Percentiles rank a stretch among this genome's conserved stretches.
These are phyloP conservation scores for Steinernema feltiae DNA, from an alignment of 1,140 invertebrate species.

Conservation along the genomic window DNA sequence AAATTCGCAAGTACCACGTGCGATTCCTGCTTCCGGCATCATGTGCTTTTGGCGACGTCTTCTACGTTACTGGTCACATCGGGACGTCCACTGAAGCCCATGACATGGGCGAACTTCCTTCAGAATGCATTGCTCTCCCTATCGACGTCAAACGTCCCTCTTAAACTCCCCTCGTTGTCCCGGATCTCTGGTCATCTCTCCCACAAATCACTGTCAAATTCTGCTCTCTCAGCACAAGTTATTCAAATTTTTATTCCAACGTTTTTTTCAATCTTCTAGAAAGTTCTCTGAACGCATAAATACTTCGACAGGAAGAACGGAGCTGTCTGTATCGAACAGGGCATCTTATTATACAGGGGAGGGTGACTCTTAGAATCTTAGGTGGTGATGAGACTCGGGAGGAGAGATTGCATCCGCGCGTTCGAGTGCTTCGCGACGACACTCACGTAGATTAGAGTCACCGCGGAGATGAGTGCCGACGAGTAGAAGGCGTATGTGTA, in stretches of 20 bases:
- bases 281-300: not conserved
- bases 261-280: not conserved
- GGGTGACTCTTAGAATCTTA: not conserved
- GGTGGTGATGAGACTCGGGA: slow-evolving; percentile 46
- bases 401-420: slow-evolving; percentile 40
- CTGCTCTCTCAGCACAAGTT: not conserved
- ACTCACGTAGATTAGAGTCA: slow-evolving; percentile 49
- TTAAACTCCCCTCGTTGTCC: not conserved
- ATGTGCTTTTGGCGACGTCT: not conserved
- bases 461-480: slow-evolving; percentile 40
- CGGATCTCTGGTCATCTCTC: not conserved
- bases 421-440: slow-evolving; percentile 56
- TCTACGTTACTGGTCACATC: slow-evolving; percentile 6
- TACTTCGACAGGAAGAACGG: not conserved
- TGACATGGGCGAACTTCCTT: not conserved
- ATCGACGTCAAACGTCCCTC: not conserved
- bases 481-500: slow-evolving; percentile 57
- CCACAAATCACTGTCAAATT: not conserved
- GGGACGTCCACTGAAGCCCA: not conserved
- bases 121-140: not conserved
- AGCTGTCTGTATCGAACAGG: not conserved
- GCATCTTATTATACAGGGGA: not conserved
- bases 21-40: not conserved
- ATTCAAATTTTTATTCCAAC: not conserved
- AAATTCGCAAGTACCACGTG: not conserved